A percentile compares a stretch with the other conserved stretches of the same genome.
These are phyloP conservation scores for Melanostigma gelatinosum DNA, from an alignment of 2,113 vertebrate genomes.

Conservation along the genomic window DNA sequence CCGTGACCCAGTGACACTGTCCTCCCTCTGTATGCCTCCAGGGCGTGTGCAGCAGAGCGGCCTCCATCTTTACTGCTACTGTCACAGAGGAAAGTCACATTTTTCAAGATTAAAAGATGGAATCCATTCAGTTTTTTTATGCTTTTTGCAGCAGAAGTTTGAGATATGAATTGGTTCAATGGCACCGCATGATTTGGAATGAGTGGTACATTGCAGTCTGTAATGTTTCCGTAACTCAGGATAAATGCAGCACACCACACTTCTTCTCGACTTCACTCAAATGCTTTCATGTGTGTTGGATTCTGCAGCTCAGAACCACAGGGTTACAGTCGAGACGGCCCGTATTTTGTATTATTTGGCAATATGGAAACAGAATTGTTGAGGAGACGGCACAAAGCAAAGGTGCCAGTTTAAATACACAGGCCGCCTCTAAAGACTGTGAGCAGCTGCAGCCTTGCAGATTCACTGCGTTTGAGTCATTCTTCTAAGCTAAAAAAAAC, in stretches of 20 bases:
- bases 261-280: slow-evolving; percentile 3
- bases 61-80: background rate
- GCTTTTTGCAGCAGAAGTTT: background rate
- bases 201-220: background rate
- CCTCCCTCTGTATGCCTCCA: slow-evolving; percentile 17
- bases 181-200: background rate
- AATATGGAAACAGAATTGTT: slow-evolving; percentile 3
- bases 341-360: slow-evolving; percentile 39
- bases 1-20: slow-evolving; percentile 46
- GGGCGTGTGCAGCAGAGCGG: background rate
- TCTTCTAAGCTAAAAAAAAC: slow-evolving; percentile 1
- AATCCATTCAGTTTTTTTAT: background rate
- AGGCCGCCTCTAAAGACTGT: background rate
- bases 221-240: background rate
- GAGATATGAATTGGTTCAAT: background rate
- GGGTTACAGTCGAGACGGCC: background rate
- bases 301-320: background rate
- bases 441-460: slow-evolving; percentile 27
- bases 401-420: slow-evolving; percentile 50
- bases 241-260: background rate
- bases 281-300: slow-evolving; percentile 39
- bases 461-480: background rate
- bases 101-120: background rate
- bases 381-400: background rate
- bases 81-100: background rate